These are phyloP conservation scores for Rhamnusium bicolor DNA, from an alignment of 2,888 invertebrate species.

Conservation along the genomic window DNA sequence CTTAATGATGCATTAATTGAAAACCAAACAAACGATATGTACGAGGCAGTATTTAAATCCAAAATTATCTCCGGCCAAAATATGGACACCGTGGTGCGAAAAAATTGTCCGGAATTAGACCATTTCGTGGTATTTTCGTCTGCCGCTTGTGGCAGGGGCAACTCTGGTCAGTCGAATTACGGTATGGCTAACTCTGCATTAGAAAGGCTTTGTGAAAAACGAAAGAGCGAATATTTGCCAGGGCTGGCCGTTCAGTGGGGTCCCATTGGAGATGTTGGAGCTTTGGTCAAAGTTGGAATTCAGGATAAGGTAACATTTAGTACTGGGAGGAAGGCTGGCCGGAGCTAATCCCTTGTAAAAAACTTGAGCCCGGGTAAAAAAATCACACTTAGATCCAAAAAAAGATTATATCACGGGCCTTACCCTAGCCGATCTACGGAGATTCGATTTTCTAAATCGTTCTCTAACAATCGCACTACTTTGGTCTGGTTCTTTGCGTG, in stretches of 20 bases:
- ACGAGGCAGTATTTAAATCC: constrained; percentile 73
- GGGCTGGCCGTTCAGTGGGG: constrained; percentile 59
- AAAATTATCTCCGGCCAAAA: constrained; percentile 76
- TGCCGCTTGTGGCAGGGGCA: constrained; percentile 54
- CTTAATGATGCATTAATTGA: constrained; percentile 73
- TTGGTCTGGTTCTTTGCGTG: too few relatives aligned
- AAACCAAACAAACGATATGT: constrained; percentile 73
- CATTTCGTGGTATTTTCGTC: constrained; percentile 59
- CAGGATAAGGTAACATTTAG: constrained; percentile 42
- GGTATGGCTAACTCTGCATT: constrained; percentile 58
- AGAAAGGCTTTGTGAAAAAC: constrained; percentile 57
- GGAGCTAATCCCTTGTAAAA: too few relatives aligned
- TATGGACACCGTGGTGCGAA: constrained; percentile 73
- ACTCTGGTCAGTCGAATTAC: constrained; percentile 58
- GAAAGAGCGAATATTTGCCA: constrained; percentile 53
- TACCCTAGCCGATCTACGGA: too few relatives aligned
- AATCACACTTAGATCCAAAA: too few relatives aligned
- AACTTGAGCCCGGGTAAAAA: too few relatives aligned
- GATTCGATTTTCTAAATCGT: too few relatives aligned
- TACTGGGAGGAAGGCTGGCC: too few relatives aligned
- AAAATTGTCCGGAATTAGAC: constrained; percentile 68
- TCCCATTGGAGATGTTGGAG: constrained; percentile 56
- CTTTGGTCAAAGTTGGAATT: constrained; percentile 33
- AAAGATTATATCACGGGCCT: too few relatives aligned
- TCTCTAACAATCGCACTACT: too few relatives aligned